These are phyloP conservation scores for Catocala nupta DNA, from an alignment of 2,888 invertebrate species.

Conservation along the genomic window DNA sequence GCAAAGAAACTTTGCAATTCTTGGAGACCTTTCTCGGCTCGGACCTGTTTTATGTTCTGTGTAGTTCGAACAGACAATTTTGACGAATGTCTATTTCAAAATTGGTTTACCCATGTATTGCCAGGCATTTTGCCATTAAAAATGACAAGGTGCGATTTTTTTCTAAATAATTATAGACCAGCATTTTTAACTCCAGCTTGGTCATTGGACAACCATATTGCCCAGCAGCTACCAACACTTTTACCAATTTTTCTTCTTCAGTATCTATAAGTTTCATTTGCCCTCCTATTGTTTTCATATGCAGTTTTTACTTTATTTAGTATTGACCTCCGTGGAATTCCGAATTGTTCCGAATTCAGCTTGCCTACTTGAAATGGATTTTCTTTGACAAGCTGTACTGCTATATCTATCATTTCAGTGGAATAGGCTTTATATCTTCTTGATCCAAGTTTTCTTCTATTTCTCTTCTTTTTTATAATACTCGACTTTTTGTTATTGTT, in stretches of 20 bases:
- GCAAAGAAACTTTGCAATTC: neutral
- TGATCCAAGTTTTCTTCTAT: too few species aligned
- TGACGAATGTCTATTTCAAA: slow-evolving; percentile 3
- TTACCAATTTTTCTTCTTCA: slow-evolving; percentile 6
- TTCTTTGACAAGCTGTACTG: too few species aligned
- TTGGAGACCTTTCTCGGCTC: slow-evolving; percentile 38
- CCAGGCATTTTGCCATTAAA: slow-evolving; percentile 21
- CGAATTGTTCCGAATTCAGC: slow-evolving; percentile 13
- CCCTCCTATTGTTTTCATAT: neutral
- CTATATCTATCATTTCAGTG: too few species aligned
- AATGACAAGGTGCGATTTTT: slow-evolving; percentile 27
- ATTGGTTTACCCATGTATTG: slow-evolving; percentile 24
- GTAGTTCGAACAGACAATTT: slow-evolving; percentile 34
- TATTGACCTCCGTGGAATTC: slow-evolving; percentile 15
- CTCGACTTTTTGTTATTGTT: too few species aligned
- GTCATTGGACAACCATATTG: slow-evolving; percentile 34
- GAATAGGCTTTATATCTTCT: too few species aligned
- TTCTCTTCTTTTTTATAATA: too few species aligned
- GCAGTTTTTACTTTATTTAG: slow-evolving; percentile 6
- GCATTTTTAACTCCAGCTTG: slow-evolving; percentile 35
- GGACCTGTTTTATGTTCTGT: slow-evolving; percentile 44
- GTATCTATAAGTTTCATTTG: neutral
- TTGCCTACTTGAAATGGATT: neutral
- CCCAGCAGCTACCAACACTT: slow-evolving; percentile 2
- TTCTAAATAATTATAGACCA: slow-evolving; percentile 39